Conservation (phyloP, 2,888 invertebrate species). For the Cloeon dipterum region DNA sequence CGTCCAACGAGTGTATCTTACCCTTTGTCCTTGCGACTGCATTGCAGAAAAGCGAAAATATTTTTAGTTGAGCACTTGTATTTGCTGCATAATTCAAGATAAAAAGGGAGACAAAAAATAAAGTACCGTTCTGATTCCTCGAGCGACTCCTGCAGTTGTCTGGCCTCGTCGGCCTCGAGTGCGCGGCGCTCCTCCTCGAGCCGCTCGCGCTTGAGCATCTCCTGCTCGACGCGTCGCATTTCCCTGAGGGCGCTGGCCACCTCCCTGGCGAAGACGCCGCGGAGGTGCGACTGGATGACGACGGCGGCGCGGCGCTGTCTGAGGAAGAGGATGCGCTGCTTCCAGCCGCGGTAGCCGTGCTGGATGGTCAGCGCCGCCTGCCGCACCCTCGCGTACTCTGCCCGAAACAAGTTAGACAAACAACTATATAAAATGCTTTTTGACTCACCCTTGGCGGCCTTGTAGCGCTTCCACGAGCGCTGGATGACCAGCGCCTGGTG, state of each 20-base stretch:
- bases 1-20: slow-evolving; percentile 11
- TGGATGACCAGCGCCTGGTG: slow-evolving; percentile 52
- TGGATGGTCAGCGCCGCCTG: slow-evolving; percentile 52
- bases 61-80: no score
- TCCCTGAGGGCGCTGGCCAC: slow-evolving; percentile 67
- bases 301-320: slow-evolving; percentile 60
- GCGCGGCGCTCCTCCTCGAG: slow-evolving; percentile 43
- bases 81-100: not conserved
- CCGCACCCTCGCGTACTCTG: slow-evolving; percentile 38
- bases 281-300: slow-evolving; percentile 62
- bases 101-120: not conserved
- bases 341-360: slow-evolving; percentile 69
- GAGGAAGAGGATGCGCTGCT: slow-evolving; percentile 55
- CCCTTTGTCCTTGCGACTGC: slow-evolving; percentile 6
- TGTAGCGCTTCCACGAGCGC: slow-evolving; percentile 42
- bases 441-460: slow-evolving; percentile 31
- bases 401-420: slow-evolving; percentile 5
- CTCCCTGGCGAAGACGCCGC: slow-evolving; percentile 78
- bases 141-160: slow-evolving; percentile 27
- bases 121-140: slow-evolving; percentile 37
- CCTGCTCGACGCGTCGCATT: slow-evolving; percentile 67
- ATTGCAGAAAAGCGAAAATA: no score
- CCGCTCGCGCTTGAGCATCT: slow-evolving; percentile 57
- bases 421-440: not conserved
- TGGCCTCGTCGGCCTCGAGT: slow-evolving; percentile 24